Evolutionary conservation across 2,888 invertebrate genomes (phyloP), one percentile per base, ranked within the genome.

Genomic region (Metellina segmentata): DNA sequence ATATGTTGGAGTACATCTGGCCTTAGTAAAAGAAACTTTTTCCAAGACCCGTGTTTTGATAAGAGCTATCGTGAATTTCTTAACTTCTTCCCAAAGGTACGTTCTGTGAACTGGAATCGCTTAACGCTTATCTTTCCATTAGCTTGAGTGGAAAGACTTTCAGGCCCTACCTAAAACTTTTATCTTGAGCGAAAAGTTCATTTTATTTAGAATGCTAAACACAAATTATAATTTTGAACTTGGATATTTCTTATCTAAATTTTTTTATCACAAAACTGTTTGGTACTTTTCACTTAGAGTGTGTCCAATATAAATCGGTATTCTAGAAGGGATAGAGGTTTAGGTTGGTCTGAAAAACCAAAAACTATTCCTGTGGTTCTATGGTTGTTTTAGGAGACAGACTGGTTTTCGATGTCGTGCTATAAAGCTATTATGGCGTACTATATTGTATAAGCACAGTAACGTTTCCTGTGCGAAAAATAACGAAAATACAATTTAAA

Each of bases 171-270:
- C 61, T 61, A 61, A 61, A 16, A 11, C 34, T 61, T 52, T 19
- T 77, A 52, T 49, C 52, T 19, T n/a, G 7, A 13, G n/a, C 52
- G 19, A 78, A 78, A 78, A 8, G 7, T 51, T 19, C 5, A 61
- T 61, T n/a, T 78, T 78, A n/a, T 51, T 78, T n/a, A 51, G 77
- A 16, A 78, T 52, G 7, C 77, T 78, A 51, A 53, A 79, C 52
- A 53, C 34, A 79, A 34, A 79, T 79, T 53, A 53, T 79, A 53
- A 79, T 53, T 53, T 53, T 79, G 20, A 79, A 61, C 61, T 61
- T 11, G 11, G 61, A 16, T 61, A 61, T 11, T 61, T 61, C 61
- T 61, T 61, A 61, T 61, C 61, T 1, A 34, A 34, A 34, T 4
- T 34, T 34, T n/a, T 34, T 34, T 34, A 34, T 34, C 34, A 34